Evolutionary conservation across 2,888 invertebrate species (phyloP).

Genomic region (Polymixis flavicincta): DNA sequence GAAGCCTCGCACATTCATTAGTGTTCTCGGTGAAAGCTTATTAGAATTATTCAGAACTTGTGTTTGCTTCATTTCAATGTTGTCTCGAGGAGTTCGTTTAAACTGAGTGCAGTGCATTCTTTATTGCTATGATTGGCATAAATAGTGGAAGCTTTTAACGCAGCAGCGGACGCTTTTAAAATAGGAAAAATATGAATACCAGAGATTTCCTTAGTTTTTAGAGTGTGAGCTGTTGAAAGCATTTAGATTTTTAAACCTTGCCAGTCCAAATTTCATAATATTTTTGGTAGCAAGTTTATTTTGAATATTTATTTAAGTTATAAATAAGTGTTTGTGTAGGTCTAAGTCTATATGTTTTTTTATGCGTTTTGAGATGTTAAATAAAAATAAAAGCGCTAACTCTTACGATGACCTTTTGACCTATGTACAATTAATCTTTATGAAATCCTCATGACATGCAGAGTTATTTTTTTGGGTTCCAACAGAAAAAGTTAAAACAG

Average conservation of each 20-base stretch:
- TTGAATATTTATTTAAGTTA: background rate
- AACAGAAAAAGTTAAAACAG: background rate
- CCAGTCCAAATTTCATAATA: background rate
- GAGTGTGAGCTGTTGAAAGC: background rate
- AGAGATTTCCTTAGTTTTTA: background rate
- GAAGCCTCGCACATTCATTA: constrained; percentile 9
- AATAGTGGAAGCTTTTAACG: background rate
- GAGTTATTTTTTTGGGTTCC: background rate
- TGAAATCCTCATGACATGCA: background rate
- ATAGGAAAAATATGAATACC: background rate
- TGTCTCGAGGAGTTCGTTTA: background rate
- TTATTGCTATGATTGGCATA: background rate
- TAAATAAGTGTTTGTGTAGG: too few species aligned
- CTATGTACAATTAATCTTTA: too few species aligned
- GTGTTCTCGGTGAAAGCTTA: background rate
- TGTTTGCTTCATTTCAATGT: background rate
- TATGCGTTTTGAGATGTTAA: too few species aligned
- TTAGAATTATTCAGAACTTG: constrained; percentile 1
- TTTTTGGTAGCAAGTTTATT: background rate
- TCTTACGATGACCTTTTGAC: background rate
- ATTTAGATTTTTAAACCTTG: background rate
- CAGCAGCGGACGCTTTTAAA: background rate
- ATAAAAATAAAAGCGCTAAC: background rate
- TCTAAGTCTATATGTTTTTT: too few species aligned
- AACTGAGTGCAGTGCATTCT: background rate